Conservation (phyloP, 2,113 vertebrate genomes). For the Pachyramphus minor region DNA sequence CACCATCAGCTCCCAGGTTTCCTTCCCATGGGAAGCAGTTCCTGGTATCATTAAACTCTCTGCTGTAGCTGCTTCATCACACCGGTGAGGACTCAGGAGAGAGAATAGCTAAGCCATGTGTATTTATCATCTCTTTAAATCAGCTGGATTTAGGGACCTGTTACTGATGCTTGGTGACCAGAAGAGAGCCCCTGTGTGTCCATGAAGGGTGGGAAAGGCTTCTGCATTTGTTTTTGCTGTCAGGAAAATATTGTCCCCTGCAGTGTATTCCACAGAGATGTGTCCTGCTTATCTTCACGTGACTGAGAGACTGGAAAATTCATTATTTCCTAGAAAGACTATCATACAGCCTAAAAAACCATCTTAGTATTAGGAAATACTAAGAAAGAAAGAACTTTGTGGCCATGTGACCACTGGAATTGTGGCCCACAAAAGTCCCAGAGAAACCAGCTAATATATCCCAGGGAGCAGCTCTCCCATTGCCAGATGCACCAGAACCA, state of each 20-base stretch:
- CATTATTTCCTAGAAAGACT: background rate
- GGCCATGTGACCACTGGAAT: background rate
- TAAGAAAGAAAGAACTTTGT: background rate
- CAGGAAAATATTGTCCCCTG: background rate
- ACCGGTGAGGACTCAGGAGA: background rate
- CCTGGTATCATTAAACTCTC: background rate
- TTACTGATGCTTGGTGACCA: background rate
- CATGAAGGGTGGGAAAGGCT: background rate
- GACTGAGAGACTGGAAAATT: background rate
- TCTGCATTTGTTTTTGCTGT: background rate
- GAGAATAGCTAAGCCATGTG: background rate
- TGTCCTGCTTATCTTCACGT: background rate
- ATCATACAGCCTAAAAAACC: background rate
- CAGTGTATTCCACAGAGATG: background rate
- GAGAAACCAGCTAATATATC: background rate
- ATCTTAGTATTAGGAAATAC: background rate
- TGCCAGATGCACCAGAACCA: background rate
- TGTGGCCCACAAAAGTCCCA: background rate
- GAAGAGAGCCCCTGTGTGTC: background rate
- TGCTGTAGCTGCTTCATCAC: background rate
- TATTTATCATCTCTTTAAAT: background rate
- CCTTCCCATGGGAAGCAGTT: background rate
- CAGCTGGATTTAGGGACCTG: background rate
- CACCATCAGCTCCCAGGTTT: background rate
- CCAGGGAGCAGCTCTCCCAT: background rate